Percentiles rank a stretch among this genome's conserved stretches.
Evolutionary conservation across 2,797 vertebrate species (phyloP).

Genomic region (Urosaurus nigricauda): DNA sequence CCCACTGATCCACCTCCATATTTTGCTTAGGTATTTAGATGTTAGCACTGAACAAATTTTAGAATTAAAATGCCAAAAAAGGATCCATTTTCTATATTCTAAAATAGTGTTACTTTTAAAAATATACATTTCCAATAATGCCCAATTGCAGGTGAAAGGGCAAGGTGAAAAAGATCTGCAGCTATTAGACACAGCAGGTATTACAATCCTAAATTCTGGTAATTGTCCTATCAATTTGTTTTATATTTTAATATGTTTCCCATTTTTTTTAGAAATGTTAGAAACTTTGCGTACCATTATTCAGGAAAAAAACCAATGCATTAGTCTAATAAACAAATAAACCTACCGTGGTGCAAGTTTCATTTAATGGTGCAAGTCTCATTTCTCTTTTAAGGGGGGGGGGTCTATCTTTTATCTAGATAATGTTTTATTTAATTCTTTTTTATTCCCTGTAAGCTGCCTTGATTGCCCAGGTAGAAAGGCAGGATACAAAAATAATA

Average conservation of each 20-base stretch:
- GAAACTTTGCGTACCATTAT: background rate
- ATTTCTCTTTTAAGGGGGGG: too few species aligned
- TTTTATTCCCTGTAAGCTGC: too few species aligned
- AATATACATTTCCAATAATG: constrained; percentile 19
- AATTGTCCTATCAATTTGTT: background rate
- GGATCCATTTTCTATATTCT: background rate
- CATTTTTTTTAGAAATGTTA: background rate
- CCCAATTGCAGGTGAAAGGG: background rate
- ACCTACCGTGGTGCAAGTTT: background rate
- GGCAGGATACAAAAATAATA: too few species aligned
- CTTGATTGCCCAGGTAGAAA: too few species aligned
- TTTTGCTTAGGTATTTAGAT: constrained; percentile 17
- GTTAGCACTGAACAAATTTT: background rate
- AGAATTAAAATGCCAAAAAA: background rate
- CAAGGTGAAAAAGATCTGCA: background rate
- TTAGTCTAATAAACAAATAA: background rate
- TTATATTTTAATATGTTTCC: background rate
- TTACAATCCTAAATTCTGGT: background rate
- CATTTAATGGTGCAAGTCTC: background rate
- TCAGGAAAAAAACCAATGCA: too few species aligned
- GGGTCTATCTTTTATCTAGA: too few species aligned
- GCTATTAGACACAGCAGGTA: background rate
- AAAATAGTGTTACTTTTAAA: constrained; percentile 1
- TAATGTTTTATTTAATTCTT: too few species aligned
- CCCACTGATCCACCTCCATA: background rate